Conservation (phyloP, 2,888 invertebrate species). For the Pseudoips prasinana region DNA sequence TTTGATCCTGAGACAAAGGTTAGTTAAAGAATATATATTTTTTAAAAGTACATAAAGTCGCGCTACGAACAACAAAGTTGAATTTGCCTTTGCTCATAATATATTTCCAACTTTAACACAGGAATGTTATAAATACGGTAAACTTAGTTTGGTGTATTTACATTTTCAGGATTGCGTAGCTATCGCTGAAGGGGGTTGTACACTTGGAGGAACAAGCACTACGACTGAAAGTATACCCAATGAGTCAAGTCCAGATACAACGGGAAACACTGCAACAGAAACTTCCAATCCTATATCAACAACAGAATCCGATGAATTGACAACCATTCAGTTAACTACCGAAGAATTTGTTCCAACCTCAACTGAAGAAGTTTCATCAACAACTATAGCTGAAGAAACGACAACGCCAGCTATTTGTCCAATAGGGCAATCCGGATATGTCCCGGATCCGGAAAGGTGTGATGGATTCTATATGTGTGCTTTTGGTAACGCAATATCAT, state of each 20-base stretch:
- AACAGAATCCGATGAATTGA: background rate
- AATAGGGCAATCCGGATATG: too few species aligned
- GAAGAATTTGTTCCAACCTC: background rate
- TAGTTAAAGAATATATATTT: too few species aligned
- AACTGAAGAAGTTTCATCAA: background rate
- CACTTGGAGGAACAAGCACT: background rate
- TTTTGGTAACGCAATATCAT: too few species aligned
- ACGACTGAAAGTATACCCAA: background rate
- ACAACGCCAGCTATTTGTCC: too few species aligned
- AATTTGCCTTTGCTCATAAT: too few species aligned
- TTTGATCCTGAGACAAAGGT: constrained; percentile 25
- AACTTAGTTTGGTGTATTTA: too few species aligned
- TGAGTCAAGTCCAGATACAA: background rate
- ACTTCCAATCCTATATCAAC: background rate
- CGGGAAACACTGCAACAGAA: background rate
- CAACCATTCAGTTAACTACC: background rate
- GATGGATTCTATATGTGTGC: too few species aligned
- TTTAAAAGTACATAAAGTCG: too few species aligned
- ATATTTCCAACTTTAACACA: too few species aligned
- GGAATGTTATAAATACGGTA: too few species aligned
- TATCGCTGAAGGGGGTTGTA: constrained; percentile 4
- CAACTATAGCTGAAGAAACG: background rate
- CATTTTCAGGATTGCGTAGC: constrained; percentile 2
- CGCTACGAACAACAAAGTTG: too few species aligned
- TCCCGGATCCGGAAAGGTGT: too few species aligned